phyloP scores from a whole-genome alignment of 2,888 invertebrate genomes.

The Aporophyla nigra region DNA sequence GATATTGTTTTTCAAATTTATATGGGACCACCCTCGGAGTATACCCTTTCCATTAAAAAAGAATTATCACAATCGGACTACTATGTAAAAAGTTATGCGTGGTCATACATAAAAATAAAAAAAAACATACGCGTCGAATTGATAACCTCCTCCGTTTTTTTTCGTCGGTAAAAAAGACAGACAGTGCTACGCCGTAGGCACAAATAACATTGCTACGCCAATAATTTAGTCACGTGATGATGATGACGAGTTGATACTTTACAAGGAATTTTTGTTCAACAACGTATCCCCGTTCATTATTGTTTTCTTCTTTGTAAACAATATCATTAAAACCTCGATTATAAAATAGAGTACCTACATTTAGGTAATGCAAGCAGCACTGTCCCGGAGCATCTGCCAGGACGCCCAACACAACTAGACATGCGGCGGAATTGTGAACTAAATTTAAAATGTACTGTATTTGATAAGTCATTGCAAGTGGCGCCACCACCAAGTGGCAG shows the following conservation, averaged over 20 bases:
- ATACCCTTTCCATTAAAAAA: no score
- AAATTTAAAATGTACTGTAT: neutral
- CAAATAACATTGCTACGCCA: constrained; percentile 16
- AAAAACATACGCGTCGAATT: no score
- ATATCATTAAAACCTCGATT: constrained; percentile 21
- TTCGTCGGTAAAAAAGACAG: neutral
- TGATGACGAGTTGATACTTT: neutral
- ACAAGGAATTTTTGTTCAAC: neutral
- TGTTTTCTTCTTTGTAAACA: neutral
- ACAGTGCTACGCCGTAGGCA: constrained; percentile 17
- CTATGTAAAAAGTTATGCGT: no score
- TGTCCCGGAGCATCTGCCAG: constrained; percentile 20
- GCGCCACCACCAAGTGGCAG: constrained; percentile 23
- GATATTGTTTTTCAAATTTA: no score
- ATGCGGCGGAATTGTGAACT: neutral
- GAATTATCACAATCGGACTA: no score
- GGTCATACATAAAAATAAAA: no score
- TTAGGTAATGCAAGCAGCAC: constrained; percentile 28
- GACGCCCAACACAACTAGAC: constrained; percentile 1
- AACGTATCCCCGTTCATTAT: neutral
- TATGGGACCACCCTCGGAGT: no score
- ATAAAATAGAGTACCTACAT: constrained; percentile 13
- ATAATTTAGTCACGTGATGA: neutral
- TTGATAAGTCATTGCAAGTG: neutral
- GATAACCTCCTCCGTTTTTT: no score